These are phyloP conservation scores for Danionella dracula DNA, from an alignment of 2,797 vertebrate genomes.

Conservation along the genomic window DNA sequence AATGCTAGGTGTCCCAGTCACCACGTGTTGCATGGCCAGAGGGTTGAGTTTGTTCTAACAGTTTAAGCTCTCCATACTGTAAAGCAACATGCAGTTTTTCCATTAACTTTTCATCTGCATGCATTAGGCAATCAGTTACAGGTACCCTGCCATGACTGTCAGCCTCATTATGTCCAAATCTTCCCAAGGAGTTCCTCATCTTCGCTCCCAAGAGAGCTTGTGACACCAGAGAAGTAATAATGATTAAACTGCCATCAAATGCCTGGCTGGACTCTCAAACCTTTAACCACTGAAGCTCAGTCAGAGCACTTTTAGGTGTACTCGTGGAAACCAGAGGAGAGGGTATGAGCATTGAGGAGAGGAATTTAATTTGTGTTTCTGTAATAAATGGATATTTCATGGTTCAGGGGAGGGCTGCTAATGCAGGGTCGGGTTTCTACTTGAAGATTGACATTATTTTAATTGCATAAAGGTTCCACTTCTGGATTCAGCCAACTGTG, in stretches of 20 bases:
- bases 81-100: constrained; percentile 20
- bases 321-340: background rate
- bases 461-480: constrained; percentile 40
- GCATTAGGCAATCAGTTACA: constrained; percentile 61
- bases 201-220: constrained; percentile 43
- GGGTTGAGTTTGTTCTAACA: background rate
- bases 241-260: constrained; percentile 62
- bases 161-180: constrained; percentile 54
- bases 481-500: constrained; percentile 13
- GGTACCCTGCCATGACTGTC: constrained; percentile 54
- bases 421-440: constrained; percentile 12
- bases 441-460: constrained; percentile 36
- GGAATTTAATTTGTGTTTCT: constrained; percentile 27
- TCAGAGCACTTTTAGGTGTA: constrained; percentile 16
- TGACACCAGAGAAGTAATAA: constrained; percentile 52
- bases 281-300: constrained; percentile 31
- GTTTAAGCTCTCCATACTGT: constrained; percentile 15
- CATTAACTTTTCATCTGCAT: constrained; percentile 56
- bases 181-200: constrained; percentile 50
- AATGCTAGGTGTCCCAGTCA: no score
- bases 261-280: constrained; percentile 52
- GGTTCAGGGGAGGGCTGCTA: constrained; percentile 36
- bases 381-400: constrained; percentile 37
- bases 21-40: no score
- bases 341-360: background rate